phyloP scores from a whole-genome alignment of 2,888 invertebrate genomes.

The Hypomecis punctinalis region DNA sequence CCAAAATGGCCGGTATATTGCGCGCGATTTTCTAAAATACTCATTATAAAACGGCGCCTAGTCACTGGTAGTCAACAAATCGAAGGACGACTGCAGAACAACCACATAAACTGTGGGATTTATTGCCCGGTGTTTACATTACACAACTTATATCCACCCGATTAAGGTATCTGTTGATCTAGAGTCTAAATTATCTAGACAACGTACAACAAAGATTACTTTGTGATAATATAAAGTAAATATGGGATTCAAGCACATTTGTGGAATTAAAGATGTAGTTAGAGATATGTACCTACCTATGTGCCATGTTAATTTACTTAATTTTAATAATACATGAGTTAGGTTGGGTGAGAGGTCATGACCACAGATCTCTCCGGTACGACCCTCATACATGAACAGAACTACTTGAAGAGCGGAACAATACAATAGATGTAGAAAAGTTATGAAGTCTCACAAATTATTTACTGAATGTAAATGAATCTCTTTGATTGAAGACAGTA shows the following conservation, averaged over 20 bases:
- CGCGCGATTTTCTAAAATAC: conserved; percentile 29
- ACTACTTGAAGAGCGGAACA: no score
- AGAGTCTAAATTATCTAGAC: neutral
- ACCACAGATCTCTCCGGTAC: no score
- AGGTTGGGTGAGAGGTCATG: no score
- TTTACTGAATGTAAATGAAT: no score
- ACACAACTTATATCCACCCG: neutral
- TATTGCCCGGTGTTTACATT: conserved; percentile 16
- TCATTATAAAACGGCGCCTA: conserved; percentile 29
- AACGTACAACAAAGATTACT: no score
- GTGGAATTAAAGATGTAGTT: neutral
- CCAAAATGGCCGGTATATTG: conserved; percentile 39
- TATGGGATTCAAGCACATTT: neutral
- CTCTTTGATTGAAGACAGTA: no score
- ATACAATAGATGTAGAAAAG: no score
- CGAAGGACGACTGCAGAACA: conserved; percentile 10
- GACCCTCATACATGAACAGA: no score
- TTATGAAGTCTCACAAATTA: no score
- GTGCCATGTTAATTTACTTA: no score
- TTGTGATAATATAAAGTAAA: no score
- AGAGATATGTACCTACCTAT: neutral
- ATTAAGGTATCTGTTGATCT: neutral
- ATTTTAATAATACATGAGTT: no score
- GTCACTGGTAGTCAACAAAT: conserved; percentile 8
- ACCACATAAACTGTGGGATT: conserved; percentile 19